Conservation (phyloP, 1,140 invertebrate genomes). For the Cryptotermes secundus region DNA sequence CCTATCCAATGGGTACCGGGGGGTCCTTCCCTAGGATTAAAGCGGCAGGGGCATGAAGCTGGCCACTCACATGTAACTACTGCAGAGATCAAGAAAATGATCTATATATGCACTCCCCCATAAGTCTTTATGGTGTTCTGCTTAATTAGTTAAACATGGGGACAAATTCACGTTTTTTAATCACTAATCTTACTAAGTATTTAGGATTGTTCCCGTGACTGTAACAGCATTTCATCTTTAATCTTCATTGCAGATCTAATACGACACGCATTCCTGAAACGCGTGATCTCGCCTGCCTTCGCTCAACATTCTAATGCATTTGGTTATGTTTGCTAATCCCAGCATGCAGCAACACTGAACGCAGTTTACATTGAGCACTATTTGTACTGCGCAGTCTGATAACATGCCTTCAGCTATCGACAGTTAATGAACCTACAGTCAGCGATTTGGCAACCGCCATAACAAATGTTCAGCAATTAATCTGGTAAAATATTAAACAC, state of each 20-base stretch:
- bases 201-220: no score
- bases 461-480: neutral
- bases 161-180: no score
- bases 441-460: neutral
- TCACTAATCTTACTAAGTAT: no score
- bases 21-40: no score
- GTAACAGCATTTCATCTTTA: no score
- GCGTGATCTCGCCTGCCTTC: neutral
- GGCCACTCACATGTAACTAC: no score
- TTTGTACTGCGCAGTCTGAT: neutral
- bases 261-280: neutral
- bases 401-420: neutral
- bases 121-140: no score
- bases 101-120: no score
- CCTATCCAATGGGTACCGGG: no score
- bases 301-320: neutral
- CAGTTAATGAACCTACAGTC: neutral
- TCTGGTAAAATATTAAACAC: neutral
- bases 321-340: neutral
- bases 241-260: neutral
- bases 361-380: neutral
- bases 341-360: neutral
- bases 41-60: no score
- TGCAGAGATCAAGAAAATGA: no score
- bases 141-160: no score